Evolutionary conservation across 2,888 invertebrate genomes (phyloP), one percentile per base, ranked within the genome.

Genomic region (Andricus curvator): DNA sequence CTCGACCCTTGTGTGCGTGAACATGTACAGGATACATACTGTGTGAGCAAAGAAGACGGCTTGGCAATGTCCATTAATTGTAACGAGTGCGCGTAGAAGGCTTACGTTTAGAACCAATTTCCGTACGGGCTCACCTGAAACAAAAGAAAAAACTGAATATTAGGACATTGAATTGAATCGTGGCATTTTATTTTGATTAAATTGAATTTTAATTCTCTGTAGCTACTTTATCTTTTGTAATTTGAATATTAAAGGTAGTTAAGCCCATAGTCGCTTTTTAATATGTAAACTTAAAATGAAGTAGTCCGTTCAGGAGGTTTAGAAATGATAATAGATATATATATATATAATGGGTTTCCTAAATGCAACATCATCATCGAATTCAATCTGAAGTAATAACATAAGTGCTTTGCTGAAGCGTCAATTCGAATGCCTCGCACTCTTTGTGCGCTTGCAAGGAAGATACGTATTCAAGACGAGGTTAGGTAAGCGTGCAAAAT

Each of bases 61-160:
- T 81, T 79, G 85, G 84, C 84, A 87, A 88, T 87, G 86, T 81
- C 83, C 84, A 85, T 86, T 86, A 88, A 89, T 88, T 88, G 85
- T 87, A 87, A 87, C 84, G 80, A 85, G 88, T 87, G 85, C 83
- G 84, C 84, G 87, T 86, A 85, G 84, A 79, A 84, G 82, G 88
- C 88, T 90, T 87, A 88, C 83, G 82, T 84, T 86, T 84, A 81
- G 85, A 86, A 86, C 86, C 84, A 86, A 87, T 86, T 88, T 87
- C 82, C 83, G 80, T 74, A 80, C 78, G 66, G 80, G 87, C 88
- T 88, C 85, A 89, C 88, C 87, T 87, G 87, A 78, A 88, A 89
- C 87, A 88, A 66, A 86, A 81, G 4, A 81, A 85, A 86, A 83
- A 83, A 33, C 20, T 22, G 5, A 17, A 66, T 33, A 2, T 66